phyloP scores from a whole-genome alignment of 2,888 invertebrate species.

The Netelia virgata region DNA sequence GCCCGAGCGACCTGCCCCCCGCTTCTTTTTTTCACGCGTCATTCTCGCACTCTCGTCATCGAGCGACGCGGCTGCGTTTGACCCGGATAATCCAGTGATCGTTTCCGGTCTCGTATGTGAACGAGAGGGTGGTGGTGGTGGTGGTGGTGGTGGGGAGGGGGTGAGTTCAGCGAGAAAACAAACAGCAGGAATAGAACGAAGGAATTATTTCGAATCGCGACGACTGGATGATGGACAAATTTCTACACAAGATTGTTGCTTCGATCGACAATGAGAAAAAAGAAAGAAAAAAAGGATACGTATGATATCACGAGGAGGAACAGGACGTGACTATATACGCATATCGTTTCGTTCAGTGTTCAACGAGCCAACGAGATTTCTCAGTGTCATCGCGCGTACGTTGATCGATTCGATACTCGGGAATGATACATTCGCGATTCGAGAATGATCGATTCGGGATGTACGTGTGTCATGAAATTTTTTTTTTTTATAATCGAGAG shows the following conservation, averaged over 20 bases:
- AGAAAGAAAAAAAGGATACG: background rate
- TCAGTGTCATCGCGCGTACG: conserved; percentile 48
- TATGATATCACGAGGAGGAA: background rate
- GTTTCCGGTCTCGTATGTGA: conserved; percentile 11
- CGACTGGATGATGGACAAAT: conserved; percentile 10
- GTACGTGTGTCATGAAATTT: background rate
- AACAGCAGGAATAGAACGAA: background rate
- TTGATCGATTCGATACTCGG: conserved; percentile 54
- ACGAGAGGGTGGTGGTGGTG: background rate
- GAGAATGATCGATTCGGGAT: conserved; percentile 51
- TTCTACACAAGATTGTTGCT: background rate
- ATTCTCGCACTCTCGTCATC: conserved; percentile 19
- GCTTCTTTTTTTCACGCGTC: conserved; percentile 15
- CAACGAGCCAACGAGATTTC: conserved; percentile 43
- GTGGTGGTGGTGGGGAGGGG: background rate
- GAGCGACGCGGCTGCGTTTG: background rate
- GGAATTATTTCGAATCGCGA: background rate
- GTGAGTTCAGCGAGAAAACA: background rate
- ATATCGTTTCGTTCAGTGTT: conserved; percentile 48
- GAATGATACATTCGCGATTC: conserved; percentile 51
- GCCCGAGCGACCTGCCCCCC: too few species aligned
- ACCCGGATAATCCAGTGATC: conserved; percentile 51
- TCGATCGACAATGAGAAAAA: background rate
- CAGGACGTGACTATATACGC: background rate
- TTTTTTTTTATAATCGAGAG: background rate